Base-by-base conservation (phyloP, 1,140 invertebrate species). In the Zaprionus nigranus region DNA sequence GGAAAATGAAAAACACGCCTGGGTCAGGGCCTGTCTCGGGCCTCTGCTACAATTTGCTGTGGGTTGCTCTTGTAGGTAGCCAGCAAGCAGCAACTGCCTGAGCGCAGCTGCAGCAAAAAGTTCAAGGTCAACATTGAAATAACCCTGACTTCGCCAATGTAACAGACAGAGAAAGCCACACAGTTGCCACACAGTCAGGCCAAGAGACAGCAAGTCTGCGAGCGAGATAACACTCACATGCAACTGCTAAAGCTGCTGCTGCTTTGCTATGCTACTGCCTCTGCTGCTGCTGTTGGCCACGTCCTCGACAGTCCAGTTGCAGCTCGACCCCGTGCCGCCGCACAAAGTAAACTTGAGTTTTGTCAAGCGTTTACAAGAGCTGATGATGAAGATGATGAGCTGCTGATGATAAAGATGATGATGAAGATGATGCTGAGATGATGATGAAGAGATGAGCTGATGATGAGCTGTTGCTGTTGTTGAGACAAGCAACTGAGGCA, bases 91-190 rank as follows among this genome's bases (percentile, higher is more conserved):
- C 24, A 26, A 26, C 24, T 43, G 64, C 61, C 58, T 22, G 36
- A 49, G 59, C 61, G 72, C 77, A 74, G 68, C 77, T 84, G 83
- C 81, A 81, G 71, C 61, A 78, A 81, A 81, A 86, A 87, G 84
- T 87, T 87, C 84, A 87, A 87, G 84, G 84, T 88, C 84, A 73
- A 20, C 66, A 71, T 74, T 81, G 78, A 82, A 87, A 86, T 82
- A 82, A 78, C 80, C 79, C 80, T 73, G 74, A 72, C 68, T 82
- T 74, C 67, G 36, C 22, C 61, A 64, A 64, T 75, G 38, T 40
- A 61, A 69, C 65, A 65, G 43, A 78, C 40, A 78, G 69, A 64
- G 75, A 68, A 12, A 68, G 56, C 22, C 28, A 24, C 36, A 30
- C 17, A 6, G 38, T 9, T 12, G 7, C 26, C 5, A 12, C 4